A percentile compares a stretch with the other conserved stretches of the same genome.
These are phyloP conservation scores for Cephus rjabovi DNA, from an alignment of 2,888 invertebrate species.

Conservation along the genomic window DNA sequence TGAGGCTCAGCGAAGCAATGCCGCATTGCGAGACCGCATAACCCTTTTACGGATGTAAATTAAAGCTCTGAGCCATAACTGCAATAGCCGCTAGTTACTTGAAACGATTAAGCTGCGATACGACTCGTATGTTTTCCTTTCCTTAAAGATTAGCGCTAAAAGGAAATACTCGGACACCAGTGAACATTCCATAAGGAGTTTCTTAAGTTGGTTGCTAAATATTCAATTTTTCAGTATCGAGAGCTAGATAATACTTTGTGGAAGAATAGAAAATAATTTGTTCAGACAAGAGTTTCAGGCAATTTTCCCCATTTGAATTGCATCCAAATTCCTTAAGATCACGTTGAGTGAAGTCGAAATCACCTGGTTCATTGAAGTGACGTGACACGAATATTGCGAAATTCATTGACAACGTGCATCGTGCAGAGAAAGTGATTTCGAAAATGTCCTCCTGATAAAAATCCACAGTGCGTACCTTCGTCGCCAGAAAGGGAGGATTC, in stretches of 20 bases:
- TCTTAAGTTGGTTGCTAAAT: no score
- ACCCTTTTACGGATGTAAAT: background rate
- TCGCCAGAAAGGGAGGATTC: slow-evolving; percentile 63
- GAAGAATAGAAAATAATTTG: background rate
- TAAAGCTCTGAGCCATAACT: background rate
- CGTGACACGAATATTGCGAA: background rate
- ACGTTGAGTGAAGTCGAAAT: background rate
- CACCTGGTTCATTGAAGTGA: background rate
- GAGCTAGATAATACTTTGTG: no score
- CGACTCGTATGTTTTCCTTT: background rate
- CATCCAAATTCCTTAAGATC: background rate
- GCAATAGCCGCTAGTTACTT: background rate
- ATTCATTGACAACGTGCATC: background rate
- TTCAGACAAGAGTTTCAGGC: background rate
- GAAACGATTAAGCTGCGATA: background rate
- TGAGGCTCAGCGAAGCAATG: background rate
- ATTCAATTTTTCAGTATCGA: no score
- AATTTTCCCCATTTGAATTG: background rate
- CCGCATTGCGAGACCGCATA: slow-evolving; percentile 6
- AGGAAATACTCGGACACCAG: no score
- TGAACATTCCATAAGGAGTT: no score
- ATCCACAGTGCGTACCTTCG: slow-evolving; percentile 52
- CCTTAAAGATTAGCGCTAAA: background rate
- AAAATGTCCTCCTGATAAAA: background rate
- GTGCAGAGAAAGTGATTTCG: background rate